Evolutionary conservation across 2,888 invertebrate genomes (phyloP).

Genomic region (Tiliacea aurago): DNA sequence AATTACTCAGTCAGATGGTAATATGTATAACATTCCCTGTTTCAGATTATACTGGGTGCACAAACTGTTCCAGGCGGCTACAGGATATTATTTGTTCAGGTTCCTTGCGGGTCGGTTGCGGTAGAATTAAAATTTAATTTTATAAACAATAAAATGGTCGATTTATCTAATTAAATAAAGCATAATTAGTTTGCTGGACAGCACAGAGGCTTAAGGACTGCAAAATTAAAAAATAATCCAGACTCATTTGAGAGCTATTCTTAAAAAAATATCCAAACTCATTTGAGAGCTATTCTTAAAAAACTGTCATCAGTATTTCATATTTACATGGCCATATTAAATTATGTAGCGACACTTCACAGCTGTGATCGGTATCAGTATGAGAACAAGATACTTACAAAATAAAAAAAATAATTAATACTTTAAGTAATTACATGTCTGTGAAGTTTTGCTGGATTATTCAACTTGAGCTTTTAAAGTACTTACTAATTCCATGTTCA

Average conservation of each 20-base stretch:
- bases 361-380: no score
- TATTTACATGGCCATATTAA: not conserved
- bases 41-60: slow-evolving; percentile 93
- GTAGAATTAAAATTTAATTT: slow-evolving; percentile 64
- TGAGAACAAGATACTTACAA: no score
- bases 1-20: not conserved
- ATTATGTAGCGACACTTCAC: no score
- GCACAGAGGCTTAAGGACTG: not conserved
- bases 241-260: no score
- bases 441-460: no score
- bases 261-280: no score
- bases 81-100: slow-evolving; percentile 90
- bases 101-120: slow-evolving; percentile 85
- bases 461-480: no score
- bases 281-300: no score
- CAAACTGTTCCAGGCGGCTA: slow-evolving; percentile 91
- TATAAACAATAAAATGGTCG: slow-evolving; percentile 7
- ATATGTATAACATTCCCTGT: slow-evolving; percentile 33
- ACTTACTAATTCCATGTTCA: no score
- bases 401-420: no score
- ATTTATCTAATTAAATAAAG: slow-evolving; percentile 1
- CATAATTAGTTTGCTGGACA: not conserved
- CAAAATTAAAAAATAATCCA: no score
- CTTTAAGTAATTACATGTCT: no score
- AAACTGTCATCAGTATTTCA: not conserved